phyloP scores from a whole-genome alignment of 2,797 vertebrate species.

The Meda fulgida region DNA sequence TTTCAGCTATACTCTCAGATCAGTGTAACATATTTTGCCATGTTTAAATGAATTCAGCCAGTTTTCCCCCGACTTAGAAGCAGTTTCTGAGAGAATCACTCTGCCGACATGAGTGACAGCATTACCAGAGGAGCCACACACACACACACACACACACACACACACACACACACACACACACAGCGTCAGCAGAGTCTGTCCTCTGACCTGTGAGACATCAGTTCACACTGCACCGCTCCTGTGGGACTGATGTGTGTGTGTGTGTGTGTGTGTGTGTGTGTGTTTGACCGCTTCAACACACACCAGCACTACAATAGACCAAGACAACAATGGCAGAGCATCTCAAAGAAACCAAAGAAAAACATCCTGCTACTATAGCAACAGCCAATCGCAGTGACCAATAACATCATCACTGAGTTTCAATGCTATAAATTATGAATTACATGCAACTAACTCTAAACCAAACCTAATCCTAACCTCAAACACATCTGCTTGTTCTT shows the following conservation, averaged over 20 bases:
- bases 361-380: slow-evolving; percentile 40
- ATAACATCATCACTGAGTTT: background rate
- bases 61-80: background rate
- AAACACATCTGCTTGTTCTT: background rate
- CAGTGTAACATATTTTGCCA: background rate
- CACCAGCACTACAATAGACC: slow-evolving; percentile 68
- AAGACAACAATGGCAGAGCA: slow-evolving; percentile 73
- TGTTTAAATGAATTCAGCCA: background rate
- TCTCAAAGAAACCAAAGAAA: slow-evolving; percentile 21
- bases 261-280: too few species aligned
- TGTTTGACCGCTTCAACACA: slow-evolving; percentile 65
- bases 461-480: too few species aligned
- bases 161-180: background rate
- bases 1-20: background rate
- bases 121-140: too few species aligned
- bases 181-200: slow-evolving; percentile 55
- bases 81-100: background rate
- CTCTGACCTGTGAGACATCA: slow-evolving; percentile 29
- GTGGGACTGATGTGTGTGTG: background rate
- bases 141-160: too few species aligned
- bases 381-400: background rate
- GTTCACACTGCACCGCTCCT: slow-evolving; percentile 41
- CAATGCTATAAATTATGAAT: background rate
- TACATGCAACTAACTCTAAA: background rate
- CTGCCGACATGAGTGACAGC: too few species aligned